Evolutionary conservation across 2,113 vertebrate genomes (phyloP).

Genomic region (Tupaia chinensis): DNA sequence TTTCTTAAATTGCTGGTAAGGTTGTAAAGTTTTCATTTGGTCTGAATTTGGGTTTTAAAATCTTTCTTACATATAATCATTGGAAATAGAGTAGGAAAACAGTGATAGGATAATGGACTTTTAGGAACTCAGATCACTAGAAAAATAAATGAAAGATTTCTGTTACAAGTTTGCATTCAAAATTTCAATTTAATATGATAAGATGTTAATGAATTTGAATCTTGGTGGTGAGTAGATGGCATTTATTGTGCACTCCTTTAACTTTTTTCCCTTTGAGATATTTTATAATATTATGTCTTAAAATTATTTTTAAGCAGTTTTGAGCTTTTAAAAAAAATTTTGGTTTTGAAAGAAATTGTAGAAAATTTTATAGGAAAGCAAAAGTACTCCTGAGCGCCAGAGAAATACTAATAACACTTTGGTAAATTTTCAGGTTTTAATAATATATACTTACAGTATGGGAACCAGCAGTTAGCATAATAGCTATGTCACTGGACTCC

Average conservation of each 20-base stretch:
- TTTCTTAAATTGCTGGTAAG: slow-evolving; percentile 20
- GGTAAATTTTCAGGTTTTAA: background rate
- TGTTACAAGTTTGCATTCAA: slow-evolving; percentile 13
- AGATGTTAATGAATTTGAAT: slow-evolving; percentile 41
- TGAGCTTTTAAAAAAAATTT: slow-evolving; percentile 3
- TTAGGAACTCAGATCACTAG: slow-evolving; percentile 27
- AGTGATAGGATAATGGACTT: background rate
- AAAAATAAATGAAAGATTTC: background rate
- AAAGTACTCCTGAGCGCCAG: background rate
- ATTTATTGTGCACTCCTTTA: slow-evolving; percentile 13
- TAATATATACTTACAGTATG: background rate
- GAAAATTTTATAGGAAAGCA: background rate
- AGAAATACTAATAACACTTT: background rate
- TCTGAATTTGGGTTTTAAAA: slow-evolving; percentile 27
- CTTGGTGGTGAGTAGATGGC: background rate
- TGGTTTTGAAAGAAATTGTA: slow-evolving; percentile 1
- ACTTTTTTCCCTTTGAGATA: slow-evolving; percentile 27
- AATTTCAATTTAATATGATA: slow-evolving; percentile 1
- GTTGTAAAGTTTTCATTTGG: slow-evolving; percentile 16
- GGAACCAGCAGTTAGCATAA: no score
- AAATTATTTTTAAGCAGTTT: slow-evolving; percentile 39
- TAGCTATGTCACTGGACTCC: no score
- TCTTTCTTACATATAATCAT: slow-evolving; percentile 15
- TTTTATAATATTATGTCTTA: background rate
- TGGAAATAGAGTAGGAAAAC: background rate